Base-by-base conservation (phyloP, 1,140 invertebrate genomes). In the Drusus annulatus region DNA sequence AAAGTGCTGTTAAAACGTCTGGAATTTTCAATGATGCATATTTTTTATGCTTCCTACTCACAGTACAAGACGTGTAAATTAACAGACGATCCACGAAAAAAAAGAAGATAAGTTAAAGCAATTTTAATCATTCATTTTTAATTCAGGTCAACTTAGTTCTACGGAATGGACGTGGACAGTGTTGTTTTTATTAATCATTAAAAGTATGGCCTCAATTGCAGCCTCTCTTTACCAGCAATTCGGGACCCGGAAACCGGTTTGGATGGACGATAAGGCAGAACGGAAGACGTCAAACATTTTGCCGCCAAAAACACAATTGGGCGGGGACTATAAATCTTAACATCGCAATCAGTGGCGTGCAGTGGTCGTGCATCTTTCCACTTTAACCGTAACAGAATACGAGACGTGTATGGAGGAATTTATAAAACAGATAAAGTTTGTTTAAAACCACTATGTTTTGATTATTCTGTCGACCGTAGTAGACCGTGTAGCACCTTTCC, bases 281-380 rank as follows among this genome's bases (percentile, higher is more conserved):
- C 79, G 79, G 79, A 80, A 80, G 79, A 75, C 79, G 75, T 76
- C 79, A 80, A 80, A 76, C 75, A 63, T 56, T 36, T 71, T 71
- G 50, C 79, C 60, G 69, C 73, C 63, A 76, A 80, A 80, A 76
- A 17, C 36, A 80, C 60, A 80, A 80, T 80, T 71, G 79, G 50
- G 60, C 79, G 73, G 45, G 58, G 73, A 65, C 73, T 76, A 80
- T 80, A 76, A 76, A 80, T 80, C 73, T 80, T 31, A 0, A 8
- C 36, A 45, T 45, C 36, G 36, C 36, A 45, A 45, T 45, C 36
- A 45, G 36, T 45, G 36, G 36, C 36, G 36, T 45, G 36, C 36
- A 10, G 36, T 45, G 36, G 31, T 36, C 36, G 13, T 45, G 10
- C 10, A 45, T 45, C 36, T 45, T 45, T 45, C 36, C 10, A 10